Conservation (phyloP, 2,797 vertebrate genomes). For the Typhlichthys subterraneus region DNA sequence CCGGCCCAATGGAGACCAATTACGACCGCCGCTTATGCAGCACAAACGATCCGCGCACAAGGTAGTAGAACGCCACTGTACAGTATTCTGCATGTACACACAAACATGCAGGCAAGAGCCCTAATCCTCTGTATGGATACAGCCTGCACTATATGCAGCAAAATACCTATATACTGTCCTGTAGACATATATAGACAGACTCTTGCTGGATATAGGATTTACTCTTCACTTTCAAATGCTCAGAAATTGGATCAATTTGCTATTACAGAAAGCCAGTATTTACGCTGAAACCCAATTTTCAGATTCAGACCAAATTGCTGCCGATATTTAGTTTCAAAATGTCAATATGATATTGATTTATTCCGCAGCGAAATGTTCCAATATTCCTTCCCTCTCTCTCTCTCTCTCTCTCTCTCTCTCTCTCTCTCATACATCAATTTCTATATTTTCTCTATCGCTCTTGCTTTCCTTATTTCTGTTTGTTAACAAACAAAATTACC, state of each 20-base stretch:
- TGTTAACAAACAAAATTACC: slow-evolving; percentile 53
- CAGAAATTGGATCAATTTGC: too few relatives aligned
- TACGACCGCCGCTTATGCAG: slow-evolving; percentile 51
- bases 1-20: slow-evolving; percentile 68
- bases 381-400: slow-evolving; percentile 6
- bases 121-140: background rate
- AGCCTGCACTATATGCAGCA: too few relatives aligned
- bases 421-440: slow-evolving; percentile 18
- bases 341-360: too few relatives aligned
- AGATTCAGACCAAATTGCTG: too few relatives aligned
- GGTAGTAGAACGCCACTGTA: background rate
- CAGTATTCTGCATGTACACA: background rate
- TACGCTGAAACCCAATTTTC: too few relatives aligned
- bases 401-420: slow-evolving; percentile 30
- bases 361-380: too few relatives aligned
- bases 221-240: too few relatives aligned
- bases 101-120: background rate
- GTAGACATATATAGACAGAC: too few relatives aligned
- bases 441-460: slow-evolving; percentile 4
- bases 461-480: slow-evolving; percentile 20
- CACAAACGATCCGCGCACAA: slow-evolving; percentile 52
- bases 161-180: too few relatives aligned
- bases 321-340: too few relatives aligned
- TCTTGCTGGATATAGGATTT: too few relatives aligned
- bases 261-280: too few relatives aligned